Percentiles rank a stretch among this genome's conserved stretches.
phyloP scores from a whole-genome alignment of 2,888 invertebrate species.

The Volucella zonaria region DNA sequence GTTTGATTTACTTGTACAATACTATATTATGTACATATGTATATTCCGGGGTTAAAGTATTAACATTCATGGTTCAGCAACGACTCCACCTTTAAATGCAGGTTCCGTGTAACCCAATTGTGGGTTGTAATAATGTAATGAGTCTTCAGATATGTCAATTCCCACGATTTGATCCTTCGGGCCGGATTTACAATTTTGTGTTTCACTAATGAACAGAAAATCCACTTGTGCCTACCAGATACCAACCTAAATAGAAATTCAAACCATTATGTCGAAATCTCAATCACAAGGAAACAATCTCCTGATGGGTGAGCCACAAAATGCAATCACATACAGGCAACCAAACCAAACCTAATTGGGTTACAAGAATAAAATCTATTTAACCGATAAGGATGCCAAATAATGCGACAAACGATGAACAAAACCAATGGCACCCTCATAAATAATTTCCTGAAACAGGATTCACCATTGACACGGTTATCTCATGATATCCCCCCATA shows the following conservation, averaged over 20 bases:
- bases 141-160: no score
- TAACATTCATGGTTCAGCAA: no score
- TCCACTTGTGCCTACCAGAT: no score
- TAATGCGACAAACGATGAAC: neutral
- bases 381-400: slow-evolving; percentile 1
- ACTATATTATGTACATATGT: no score
- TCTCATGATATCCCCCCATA: slow-evolving; percentile 8
- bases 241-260: neutral
- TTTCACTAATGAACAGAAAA: no score
- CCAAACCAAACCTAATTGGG: neutral
- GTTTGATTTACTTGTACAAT: no score
- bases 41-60: no score
- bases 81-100: no score
- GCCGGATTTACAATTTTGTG: no score
- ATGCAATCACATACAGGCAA: neutral
- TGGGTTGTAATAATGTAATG: no score
- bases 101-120: no score
- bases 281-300: neutral
- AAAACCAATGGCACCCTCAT: slow-evolving; percentile 8
- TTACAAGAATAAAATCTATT: neutral
- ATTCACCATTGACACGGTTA: slow-evolving; percentile 1
- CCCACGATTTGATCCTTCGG: no score
- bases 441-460: slow-evolving; percentile 14
- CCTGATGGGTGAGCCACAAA: slow-evolving; percentile 8
- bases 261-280: slow-evolving; percentile 4